phyloP scores from a whole-genome alignment of 2,113 vertebrate species.

The Rostratula benghalensis region DNA sequence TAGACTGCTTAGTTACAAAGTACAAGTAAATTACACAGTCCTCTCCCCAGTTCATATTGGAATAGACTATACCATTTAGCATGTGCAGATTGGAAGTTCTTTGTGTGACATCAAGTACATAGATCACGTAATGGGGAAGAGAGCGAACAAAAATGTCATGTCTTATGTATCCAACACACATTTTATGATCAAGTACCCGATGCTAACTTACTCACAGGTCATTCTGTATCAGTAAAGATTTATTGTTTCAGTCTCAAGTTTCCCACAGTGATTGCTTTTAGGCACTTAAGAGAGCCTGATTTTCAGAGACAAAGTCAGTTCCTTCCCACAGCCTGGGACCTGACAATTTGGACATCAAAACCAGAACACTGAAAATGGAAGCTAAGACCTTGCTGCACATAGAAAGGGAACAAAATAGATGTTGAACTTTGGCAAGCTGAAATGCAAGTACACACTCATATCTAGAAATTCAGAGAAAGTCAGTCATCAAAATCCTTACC shows the following conservation, averaged over 20 bases:
- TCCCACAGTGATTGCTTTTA: background rate
- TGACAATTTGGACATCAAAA: background rate
- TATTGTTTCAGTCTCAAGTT: background rate
- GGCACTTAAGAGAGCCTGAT: background rate
- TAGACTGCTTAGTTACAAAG: slow-evolving; percentile 5
- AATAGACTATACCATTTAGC: background rate
- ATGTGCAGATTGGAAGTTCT: background rate
- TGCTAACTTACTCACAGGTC: background rate
- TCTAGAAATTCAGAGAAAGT: background rate
- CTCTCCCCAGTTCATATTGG: background rate
- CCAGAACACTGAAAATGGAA: background rate
- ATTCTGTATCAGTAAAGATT: background rate
- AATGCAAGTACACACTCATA: background rate
- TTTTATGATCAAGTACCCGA: background rate
- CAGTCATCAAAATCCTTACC: background rate
- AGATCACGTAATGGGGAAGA: background rate
- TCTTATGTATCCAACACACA: background rate
- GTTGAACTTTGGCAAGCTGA: background rate
- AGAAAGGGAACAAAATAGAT: background rate
- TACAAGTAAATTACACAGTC: background rate
- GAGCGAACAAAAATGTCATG: background rate
- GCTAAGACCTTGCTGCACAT: background rate
- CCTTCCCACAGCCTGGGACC: background rate
- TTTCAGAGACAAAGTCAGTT: background rate
- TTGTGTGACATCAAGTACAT: background rate